Evolutionary conservation across 2,797 vertebrate species (phyloP).

Genomic region (Enteromius paludinosus): DNA sequence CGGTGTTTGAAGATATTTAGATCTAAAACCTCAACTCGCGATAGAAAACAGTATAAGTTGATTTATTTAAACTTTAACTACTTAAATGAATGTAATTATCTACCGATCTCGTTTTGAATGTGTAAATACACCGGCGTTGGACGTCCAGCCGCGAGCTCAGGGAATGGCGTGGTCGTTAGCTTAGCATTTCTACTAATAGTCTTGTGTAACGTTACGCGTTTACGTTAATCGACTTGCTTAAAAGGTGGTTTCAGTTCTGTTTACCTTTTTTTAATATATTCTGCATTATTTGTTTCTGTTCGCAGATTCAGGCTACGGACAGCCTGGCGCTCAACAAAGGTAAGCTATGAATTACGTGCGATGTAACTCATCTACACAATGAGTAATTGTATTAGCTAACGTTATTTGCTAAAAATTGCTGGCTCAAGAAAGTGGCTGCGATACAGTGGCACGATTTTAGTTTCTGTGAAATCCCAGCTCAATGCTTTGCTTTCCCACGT

Average conservation of each 20-base stretch:
- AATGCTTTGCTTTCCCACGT: background rate
- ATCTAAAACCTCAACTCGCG: too few species aligned
- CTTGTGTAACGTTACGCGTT: too few species aligned
- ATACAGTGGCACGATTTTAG: background rate
- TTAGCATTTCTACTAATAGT: background rate
- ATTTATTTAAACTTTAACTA: too few species aligned
- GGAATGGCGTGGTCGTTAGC: constrained; percentile 57
- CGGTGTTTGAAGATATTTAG: background rate
- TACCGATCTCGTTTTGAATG: fast-evolving
- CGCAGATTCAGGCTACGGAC: constrained; percentile 82
- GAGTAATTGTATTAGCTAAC: background rate
- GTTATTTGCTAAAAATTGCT: fast-evolving
- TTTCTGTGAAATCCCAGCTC: background rate
- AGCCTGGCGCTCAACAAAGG: constrained; percentile 77
- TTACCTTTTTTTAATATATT: background rate
- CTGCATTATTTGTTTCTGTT: background rate
- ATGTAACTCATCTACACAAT: background rate
- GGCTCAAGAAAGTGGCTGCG: background rate
- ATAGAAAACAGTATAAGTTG: too few species aligned
- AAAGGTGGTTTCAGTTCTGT: background rate
- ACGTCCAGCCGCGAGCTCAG: constrained; percentile 72
- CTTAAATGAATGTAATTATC: too few species aligned
- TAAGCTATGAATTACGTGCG: constrained; percentile 36
- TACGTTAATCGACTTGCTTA: too few species aligned
- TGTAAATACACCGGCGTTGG: fast-evolving